Evolutionary conservation across 2,888 invertebrate species (phyloP).

Genomic region (Phragmatobia fuliginosa): DNA sequence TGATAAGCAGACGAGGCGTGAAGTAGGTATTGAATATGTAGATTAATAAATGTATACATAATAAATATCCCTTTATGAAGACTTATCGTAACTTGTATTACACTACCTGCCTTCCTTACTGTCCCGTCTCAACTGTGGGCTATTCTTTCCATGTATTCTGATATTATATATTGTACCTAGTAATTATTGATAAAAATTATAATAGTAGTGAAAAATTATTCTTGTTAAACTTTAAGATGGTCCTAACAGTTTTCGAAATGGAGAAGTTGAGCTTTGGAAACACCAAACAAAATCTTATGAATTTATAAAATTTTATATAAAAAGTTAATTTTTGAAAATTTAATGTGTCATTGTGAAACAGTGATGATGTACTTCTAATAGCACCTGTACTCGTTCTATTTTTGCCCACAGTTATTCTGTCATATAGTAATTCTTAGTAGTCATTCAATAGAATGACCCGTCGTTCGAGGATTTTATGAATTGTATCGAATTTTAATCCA

Average conservation of each 20-base stretch:
- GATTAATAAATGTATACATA: slow-evolving; percentile 34
- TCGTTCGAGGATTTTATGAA: slow-evolving; percentile 67
- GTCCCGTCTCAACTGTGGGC: slow-evolving; percentile 73
- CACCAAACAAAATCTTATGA: slow-evolving; percentile 81
- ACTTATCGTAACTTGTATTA: slow-evolving; percentile 44
- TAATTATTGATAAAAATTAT: slow-evolving; percentile 9
- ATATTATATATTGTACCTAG: slow-evolving; percentile 19
- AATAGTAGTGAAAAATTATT: slow-evolving; percentile 39
- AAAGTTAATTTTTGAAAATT: slow-evolving; percentile 50
- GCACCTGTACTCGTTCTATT: slow-evolving; percentile 46
- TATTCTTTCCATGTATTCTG: slow-evolving; percentile 36
- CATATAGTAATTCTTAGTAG: slow-evolving; percentile 54
- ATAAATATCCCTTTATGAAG: slow-evolving; percentile 47
- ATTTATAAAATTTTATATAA: slow-evolving; percentile 64
- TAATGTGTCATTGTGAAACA: slow-evolving; percentile 39
- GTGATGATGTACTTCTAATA: slow-evolving; percentile 47
- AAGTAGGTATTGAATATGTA: slow-evolving; percentile 33
- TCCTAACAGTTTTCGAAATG: slow-evolving; percentile 35
- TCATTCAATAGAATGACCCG: slow-evolving; percentile 62
- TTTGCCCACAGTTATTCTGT: slow-evolving; percentile 64
- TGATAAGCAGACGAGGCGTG: slow-evolving; percentile 49
- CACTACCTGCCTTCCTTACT: slow-evolving; percentile 61
- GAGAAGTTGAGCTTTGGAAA: slow-evolving; percentile 70
- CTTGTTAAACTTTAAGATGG: slow-evolving; percentile 43
- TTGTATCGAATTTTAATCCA: slow-evolving; percentile 81